Percentiles rank a stretch among this genome's conserved stretches.
Conservation (phyloP, 1,140 invertebrate species). For the Thaumetopoea pityocampa region DNA sequence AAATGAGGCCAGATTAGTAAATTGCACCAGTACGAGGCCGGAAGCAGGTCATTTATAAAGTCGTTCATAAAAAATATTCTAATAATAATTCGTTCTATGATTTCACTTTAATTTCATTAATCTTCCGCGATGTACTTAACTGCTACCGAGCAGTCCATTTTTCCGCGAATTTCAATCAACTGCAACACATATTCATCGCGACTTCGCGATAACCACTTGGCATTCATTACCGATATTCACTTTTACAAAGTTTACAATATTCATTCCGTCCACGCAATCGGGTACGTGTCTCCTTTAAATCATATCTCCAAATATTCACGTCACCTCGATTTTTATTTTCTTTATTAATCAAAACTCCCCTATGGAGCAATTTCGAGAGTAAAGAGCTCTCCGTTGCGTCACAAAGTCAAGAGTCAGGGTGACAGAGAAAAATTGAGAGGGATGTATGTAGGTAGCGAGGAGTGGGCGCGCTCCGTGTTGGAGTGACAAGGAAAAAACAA, state of each 20-base stretch:
- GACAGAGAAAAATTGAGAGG: constrained; percentile 54
- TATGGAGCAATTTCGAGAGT: constrained; percentile 39
- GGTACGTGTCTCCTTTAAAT: constrained; percentile 50
- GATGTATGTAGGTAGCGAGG: constrained; percentile 11
- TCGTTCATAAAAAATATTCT: no score
- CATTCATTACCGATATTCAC: no score
- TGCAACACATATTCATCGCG: no score
- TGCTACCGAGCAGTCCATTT: no score
- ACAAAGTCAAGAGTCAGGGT: constrained; percentile 41
- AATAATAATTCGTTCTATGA: no score
- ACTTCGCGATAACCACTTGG: no score
- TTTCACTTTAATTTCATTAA: no score
- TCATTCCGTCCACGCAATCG: constrained; percentile 10
- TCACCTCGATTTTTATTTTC: constrained; percentile 44
- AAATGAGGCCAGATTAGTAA: no score
- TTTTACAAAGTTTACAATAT: constrained; percentile 13
- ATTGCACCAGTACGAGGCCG: no score
- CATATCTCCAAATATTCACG: constrained; percentile 24
- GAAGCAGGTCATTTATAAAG: no score
- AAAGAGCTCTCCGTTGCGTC: constrained; percentile 43
- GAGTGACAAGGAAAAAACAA: constrained; percentile 29
- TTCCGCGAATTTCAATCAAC: no score
- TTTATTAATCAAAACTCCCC: constrained; percentile 63
- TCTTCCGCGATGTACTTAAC: no score
- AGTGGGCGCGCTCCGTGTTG: constrained; percentile 5